Evolutionary conservation across 2,888 invertebrate species (phyloP), one percentile per base, ranked within the genome.

Genomic region (Idaea biselata): DNA sequence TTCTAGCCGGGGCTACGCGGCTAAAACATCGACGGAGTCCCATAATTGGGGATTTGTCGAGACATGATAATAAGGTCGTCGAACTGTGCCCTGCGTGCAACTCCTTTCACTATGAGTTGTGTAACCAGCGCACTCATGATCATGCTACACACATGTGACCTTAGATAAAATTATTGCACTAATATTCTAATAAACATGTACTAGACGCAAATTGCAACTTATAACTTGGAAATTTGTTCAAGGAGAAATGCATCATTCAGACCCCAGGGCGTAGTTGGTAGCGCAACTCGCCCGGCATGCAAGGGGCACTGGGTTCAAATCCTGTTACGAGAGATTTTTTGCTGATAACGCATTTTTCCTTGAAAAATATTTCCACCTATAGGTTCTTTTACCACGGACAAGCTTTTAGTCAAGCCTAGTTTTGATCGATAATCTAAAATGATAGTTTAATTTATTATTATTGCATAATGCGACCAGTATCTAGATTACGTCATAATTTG

Each of bases 31-130:
- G 8, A 44, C 44, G 16, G 66, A 65, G 58, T 65, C 55, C 71
- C 67, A 66, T 73, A 72, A 63, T 67, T 64, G 25, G 67, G 64
- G 67, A 68, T 73, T 75, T 71, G 62, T 67, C 73, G 74, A 68
- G 67, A 65, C 71, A 70, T 75, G 73, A 76, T 78, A 77, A 79
- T 75, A 71, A 79, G 84, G 81, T 79, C 75, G 71, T 79, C 75
- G 78, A 80, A 80, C 83, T 72, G 62, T 76, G 72, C 74, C 73
- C 75, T 76, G 72, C 71, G 71, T 44, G 60, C 70, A 44, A 64
- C 71, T 82, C 83, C 84, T 84, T 84, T 88, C 89, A 87, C 87
- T 84, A 70, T 73, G 75, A 74, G 72, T 87, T 88, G 83, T 71
- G 83, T 77, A 86, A 69, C 58, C 55, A 86, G 73, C 72, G 73